phyloP scores from a whole-genome alignment of 2,113 vertebrate genomes.

The Eublepharis macularius region DNA sequence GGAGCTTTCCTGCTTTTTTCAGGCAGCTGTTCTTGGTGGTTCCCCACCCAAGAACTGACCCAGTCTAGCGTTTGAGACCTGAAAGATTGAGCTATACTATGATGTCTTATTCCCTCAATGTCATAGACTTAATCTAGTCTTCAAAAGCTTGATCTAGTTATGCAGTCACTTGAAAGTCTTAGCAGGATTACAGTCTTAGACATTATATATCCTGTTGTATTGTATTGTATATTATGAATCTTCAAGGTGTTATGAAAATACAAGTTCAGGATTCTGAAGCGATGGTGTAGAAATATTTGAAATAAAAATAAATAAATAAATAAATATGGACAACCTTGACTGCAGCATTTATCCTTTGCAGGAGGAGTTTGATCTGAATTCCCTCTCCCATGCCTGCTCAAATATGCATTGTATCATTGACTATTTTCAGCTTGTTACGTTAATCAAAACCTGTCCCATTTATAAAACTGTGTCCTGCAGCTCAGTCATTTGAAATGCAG shows the following conservation, averaged over 20 bases:
- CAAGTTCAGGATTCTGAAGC: too few species aligned
- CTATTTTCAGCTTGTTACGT: conserved; percentile 77
- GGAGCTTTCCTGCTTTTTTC: too few species aligned
- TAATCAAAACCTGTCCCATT: conserved; percentile 77
- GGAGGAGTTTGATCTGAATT: conserved; percentile 46
- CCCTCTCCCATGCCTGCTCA: conserved; percentile 58
- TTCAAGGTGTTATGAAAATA: conserved; percentile 56
- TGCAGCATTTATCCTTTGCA: conserved; percentile 40
- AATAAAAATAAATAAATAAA: too few species aligned
- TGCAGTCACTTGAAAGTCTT: conserved; percentile 55
- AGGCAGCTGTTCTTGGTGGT: too few species aligned
- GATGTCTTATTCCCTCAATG: conserved; percentile 39
- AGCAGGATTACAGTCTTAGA: conserved; percentile 51
- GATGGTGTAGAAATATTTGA: too few species aligned
- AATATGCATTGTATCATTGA: conserved; percentile 76
- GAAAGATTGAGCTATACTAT: too few species aligned
- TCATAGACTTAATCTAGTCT: conserved; percentile 50
- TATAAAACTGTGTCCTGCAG: conserved; percentile 77
- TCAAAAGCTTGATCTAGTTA: conserved; percentile 43
- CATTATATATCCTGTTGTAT: conserved; percentile 48
- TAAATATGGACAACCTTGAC: conserved; percentile 46
- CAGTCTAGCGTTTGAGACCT: too few species aligned
- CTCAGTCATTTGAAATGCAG: conserved; percentile 76
- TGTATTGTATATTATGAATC: too few species aligned
- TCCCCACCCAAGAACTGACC: too few species aligned